Evolutionary conservation across 2,113 vertebrate species (phyloP).

Genomic region (Myotis brandtii): DNA sequence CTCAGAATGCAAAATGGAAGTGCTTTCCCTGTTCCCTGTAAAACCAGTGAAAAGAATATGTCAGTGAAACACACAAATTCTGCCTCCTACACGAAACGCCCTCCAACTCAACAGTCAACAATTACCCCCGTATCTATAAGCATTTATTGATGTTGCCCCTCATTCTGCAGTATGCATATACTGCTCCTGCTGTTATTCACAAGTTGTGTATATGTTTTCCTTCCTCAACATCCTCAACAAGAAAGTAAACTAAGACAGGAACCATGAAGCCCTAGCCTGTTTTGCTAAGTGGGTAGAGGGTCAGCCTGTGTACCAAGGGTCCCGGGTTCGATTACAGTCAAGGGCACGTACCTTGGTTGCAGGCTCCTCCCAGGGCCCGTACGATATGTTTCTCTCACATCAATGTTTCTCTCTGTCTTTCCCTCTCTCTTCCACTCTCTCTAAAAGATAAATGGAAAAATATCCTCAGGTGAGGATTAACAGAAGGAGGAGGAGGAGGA

Average conservation of each 20-base stretch:
- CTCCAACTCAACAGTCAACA: background rate
- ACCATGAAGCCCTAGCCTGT: too few relatives aligned
- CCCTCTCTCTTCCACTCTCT: too few relatives aligned
- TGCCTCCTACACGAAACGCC: background rate
- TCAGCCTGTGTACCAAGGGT: too few relatives aligned
- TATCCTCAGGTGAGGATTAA: too few relatives aligned
- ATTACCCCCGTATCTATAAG: background rate
- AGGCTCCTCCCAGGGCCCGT: too few relatives aligned
- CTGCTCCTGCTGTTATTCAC: background rate
- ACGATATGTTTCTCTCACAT: too few relatives aligned
- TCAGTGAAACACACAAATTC: background rate
- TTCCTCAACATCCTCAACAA: background rate
- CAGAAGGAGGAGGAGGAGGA: too few relatives aligned
- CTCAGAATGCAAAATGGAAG: background rate
- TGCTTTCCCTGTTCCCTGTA: background rate
- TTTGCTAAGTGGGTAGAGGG: too few relatives aligned
- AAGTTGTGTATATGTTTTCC: background rate
- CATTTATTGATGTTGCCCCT: background rate
- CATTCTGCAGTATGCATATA: background rate
- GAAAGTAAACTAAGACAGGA: constrained; percentile 16
- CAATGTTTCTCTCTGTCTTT: too few relatives aligned
- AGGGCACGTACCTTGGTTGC: too few relatives aligned
- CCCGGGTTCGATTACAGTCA: too few relatives aligned
- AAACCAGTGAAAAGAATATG: constrained; percentile 33
- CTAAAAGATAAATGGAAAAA: too few relatives aligned